Base-by-base conservation (phyloP, 2,113 vertebrate species). In the Elachura formosa region DNA sequence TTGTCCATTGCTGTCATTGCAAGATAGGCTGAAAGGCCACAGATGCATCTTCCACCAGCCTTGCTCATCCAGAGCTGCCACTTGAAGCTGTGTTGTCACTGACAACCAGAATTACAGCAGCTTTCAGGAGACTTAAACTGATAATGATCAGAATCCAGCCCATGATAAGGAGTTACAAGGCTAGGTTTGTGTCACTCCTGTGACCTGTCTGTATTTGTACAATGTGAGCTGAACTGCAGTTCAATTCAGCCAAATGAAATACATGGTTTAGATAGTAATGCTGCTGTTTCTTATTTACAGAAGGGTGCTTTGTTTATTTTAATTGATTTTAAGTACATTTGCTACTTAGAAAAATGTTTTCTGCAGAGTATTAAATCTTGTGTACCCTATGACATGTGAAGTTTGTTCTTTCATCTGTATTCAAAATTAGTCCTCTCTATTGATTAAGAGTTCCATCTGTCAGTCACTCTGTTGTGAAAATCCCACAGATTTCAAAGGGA, bases 401-500 rank as follows among this genome's bases (percentile, higher is more conserved):
- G 4, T 54, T 87, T 69, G 5, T 58, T 12, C 24, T 89, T 69
- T 79, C 62, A 73, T 83, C 74, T 85, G 55, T 51, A 83, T 66
- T 74, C 40, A 72, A 5, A 91, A 87, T 84, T 79, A 69, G 21
- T 38, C 7, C 21, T 68, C n/a, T 28, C 5, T 85, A 84, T 93
- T 18, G 63, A 94, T 87, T 79, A 87, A 31, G 29, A 19, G 2
- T 6, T 20, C 19, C 29, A 62, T 59, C 58, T 84, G 28, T 79
- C 91, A 87, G 48, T 89, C 46, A 71, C 15, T 85, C 38, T 62
- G 26, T 51, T 85, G 51, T 87, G 78, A 96, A 96, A 91, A 91
- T 91, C 63, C 51, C 55, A 80, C 79, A 89, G 91, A 91, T 95
- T 95, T 91, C 45, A 74, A 81, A 91, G 40, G 48, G 46, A 86